Evolutionary conservation across 2,113 vertebrate genomes (phyloP).

Genomic region (Azemiops feae): DNA sequence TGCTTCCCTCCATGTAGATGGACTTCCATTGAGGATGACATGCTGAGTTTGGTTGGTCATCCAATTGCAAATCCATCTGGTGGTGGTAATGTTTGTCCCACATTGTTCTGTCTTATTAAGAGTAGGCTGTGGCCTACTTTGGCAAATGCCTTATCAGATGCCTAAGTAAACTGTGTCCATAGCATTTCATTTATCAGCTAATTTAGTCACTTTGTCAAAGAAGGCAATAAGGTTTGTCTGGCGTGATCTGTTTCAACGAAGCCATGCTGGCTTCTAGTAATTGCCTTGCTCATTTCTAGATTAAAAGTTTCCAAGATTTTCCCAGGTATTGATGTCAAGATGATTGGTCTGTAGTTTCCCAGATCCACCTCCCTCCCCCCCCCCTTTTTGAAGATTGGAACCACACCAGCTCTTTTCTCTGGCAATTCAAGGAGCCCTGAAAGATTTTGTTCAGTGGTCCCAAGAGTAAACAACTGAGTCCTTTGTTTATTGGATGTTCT

Average conservation of each 20-base stretch:
- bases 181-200: too few species aligned
- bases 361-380: too few species aligned
- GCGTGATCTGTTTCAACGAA: neutral
- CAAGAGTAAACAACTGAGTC: neutral
- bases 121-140: neutral
- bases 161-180: too few species aligned
- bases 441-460: neutral
- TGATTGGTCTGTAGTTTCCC: neutral
- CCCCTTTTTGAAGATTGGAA: neutral
- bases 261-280: neutral
- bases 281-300: neutral
- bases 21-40: neutral
- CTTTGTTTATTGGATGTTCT: neutral
- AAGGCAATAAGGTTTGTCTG: neutral
- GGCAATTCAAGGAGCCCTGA: neutral
- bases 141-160: too few species aligned
- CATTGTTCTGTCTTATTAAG: neutral
- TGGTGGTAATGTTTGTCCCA: neutral
- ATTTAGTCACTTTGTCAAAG: neutral
- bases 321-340: neutral
- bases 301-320: neutral
- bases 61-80: neutral
- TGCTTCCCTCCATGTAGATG: neutral
- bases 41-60: neutral
- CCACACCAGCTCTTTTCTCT: neutral